phyloP scores from a whole-genome alignment of 1,140 invertebrate genomes.

The Procambarus virginalis region DNA sequence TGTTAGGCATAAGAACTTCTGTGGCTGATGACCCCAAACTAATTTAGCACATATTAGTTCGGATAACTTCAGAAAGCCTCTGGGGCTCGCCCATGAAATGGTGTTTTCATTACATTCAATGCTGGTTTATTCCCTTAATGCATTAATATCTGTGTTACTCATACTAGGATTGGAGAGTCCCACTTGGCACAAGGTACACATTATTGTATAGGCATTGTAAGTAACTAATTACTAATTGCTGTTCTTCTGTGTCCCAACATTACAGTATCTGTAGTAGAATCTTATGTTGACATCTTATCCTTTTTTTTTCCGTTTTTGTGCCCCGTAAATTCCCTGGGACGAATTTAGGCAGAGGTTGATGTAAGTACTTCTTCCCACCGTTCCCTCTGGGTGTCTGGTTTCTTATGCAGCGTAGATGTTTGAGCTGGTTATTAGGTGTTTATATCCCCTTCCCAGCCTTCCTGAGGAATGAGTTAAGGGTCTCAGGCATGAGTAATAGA shows the following conservation, averaged over 20 bases:
- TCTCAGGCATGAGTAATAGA: not conserved
- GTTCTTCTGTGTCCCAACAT: conserved; percentile 40
- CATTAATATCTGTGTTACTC: conserved; percentile 58
- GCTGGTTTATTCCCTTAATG: too few species aligned
- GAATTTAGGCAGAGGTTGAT: conserved; percentile 67
- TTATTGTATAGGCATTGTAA: conserved; percentile 65
- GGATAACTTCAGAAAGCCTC: too few species aligned
- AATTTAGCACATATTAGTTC: too few species aligned
- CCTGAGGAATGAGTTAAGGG: not conserved
- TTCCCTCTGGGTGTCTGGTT: conserved; percentile 52
- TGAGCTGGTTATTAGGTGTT: conserved; percentile 10
- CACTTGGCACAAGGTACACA: conserved; percentile 51
- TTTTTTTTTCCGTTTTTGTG: conserved; percentile 58
- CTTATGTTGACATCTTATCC: conserved; percentile 33
- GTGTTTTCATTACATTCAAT: too few species aligned
- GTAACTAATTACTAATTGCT: conserved; percentile 55
- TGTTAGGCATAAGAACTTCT: too few species aligned
- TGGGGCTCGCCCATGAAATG: too few species aligned
- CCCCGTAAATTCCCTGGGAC: conserved; percentile 68
- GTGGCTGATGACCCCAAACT: too few species aligned
- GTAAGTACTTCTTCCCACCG: conserved; percentile 61
- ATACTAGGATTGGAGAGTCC: conserved; percentile 48
- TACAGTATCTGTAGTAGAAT: conserved; percentile 32
- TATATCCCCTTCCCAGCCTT: not conserved
- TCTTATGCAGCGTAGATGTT: conserved; percentile 54